phyloP scores from a whole-genome alignment of 2,113 vertebrate species.

The Sceloporus undulatus region DNA sequence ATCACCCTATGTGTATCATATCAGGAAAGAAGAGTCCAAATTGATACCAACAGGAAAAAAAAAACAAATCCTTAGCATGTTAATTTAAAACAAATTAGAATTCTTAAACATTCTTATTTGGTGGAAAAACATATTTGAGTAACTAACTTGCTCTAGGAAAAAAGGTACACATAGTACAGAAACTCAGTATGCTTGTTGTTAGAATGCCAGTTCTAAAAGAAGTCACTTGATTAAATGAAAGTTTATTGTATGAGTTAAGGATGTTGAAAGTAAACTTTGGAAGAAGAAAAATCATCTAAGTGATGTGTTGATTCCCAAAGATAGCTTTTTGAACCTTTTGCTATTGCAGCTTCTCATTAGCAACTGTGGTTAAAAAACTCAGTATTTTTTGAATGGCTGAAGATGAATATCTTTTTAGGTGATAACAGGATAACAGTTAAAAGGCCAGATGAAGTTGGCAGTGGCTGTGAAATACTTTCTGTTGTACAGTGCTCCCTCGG shows the following conservation, averaged over 20 bases:
- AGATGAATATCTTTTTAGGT: too few relatives aligned
- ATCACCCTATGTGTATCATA: background rate
- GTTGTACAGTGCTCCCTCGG: too few relatives aligned
- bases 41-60: background rate
- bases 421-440: too few relatives aligned
- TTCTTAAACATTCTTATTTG: background rate
- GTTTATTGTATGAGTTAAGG: background rate
- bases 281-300: background rate
- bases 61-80: background rate
- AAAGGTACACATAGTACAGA: background rate
- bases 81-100: background rate
- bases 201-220: background rate
- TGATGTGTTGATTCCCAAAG: background rate
- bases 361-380: too few relatives aligned
- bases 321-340: too few relatives aligned
- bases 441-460: too few relatives aligned
- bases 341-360: too few relatives aligned
- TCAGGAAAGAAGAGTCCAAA: background rate
- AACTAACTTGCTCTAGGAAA: background rate
- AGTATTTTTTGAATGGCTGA: too few relatives aligned
- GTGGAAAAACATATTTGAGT: background rate
- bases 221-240: background rate
- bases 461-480: too few relatives aligned
- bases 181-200: background rate
- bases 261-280: background rate